Evolutionary conservation across 2,113 vertebrate genomes (phyloP).

Genomic region (Archilochus colubris): DNA sequence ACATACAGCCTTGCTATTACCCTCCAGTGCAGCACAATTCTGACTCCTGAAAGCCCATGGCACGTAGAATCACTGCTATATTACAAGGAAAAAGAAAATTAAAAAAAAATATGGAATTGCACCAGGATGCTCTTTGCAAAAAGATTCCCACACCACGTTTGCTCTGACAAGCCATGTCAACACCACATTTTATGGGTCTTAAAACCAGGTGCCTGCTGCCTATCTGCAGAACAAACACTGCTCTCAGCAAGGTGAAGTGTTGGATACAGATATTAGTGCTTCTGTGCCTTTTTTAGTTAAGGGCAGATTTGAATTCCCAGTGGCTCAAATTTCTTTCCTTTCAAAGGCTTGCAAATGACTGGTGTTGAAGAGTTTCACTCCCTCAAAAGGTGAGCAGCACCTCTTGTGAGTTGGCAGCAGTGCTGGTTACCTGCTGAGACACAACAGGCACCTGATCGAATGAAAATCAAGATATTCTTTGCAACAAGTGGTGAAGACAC

Average conservation of each 20-base stretch:
- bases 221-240: background rate
- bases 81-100: background rate
- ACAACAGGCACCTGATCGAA: conserved; percentile 54
- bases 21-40: background rate
- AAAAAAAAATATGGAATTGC: background rate
- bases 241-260: background rate
- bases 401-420: background rate
- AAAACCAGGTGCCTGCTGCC: conserved; percentile 26
- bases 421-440: conserved; percentile 38
- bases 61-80: background rate
- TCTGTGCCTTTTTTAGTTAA: background rate
- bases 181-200: conserved; percentile 27
- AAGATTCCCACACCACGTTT: background rate
- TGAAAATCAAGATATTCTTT: conserved; percentile 33
- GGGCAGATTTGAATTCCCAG: conserved; percentile 7
- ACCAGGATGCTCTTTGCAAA: conserved; percentile 14
- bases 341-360: background rate
- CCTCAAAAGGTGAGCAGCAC: background rate
- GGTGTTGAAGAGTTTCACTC: background rate
- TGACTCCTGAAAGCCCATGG: background rate
- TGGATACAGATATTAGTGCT: background rate
- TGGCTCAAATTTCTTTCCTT: background rate
- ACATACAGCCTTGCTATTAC: background rate
- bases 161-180: conserved; percentile 32
- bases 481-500: background rate